Evolutionary conservation across 2,888 invertebrate genomes (phyloP).

Genomic region (Epinotia ramella): DNA sequence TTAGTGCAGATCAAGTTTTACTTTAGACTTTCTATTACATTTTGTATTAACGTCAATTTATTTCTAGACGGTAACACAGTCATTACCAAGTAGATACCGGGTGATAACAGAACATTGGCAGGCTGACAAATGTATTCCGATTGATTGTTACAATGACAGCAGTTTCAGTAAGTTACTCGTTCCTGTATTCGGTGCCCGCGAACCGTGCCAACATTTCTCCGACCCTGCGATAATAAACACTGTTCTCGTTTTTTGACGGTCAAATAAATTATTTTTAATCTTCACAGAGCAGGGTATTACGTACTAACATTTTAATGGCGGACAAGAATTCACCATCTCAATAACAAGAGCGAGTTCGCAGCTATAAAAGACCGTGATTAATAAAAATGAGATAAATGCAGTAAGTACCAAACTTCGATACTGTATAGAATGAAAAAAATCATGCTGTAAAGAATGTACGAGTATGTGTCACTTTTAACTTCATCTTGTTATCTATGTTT

Average conservation of each 20-base stretch:
- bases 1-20: neutral
- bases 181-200: conserved; percentile 56
- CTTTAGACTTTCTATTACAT: too few relatives aligned
- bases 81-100: conserved; percentile 12
- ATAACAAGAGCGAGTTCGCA: conserved; percentile 10
- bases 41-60: neutral
- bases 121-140: conserved; percentile 62
- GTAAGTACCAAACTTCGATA: neutral
- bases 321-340: conserved; percentile 16
- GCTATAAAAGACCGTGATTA: neutral
- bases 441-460: too few relatives aligned
- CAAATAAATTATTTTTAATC: conserved; percentile 76
- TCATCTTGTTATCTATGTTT: too few relatives aligned
- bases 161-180: conserved; percentile 54
- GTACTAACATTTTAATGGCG: conserved; percentile 27
- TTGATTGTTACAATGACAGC: conserved; percentile 64
- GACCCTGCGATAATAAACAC: conserved; percentile 73
- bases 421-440: neutral
- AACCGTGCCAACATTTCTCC: conserved; percentile 78
- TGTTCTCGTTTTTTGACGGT: conserved; percentile 78
- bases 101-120: conserved; percentile 51
- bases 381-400: neutral
- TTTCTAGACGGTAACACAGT: conserved; percentile 18
- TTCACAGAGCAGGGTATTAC: conserved; percentile 36
- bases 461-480: too few relatives aligned